Base-by-base conservation (phyloP, 92 coral and sea anemone species). In the Epizoanthus stellaris region DNA sequence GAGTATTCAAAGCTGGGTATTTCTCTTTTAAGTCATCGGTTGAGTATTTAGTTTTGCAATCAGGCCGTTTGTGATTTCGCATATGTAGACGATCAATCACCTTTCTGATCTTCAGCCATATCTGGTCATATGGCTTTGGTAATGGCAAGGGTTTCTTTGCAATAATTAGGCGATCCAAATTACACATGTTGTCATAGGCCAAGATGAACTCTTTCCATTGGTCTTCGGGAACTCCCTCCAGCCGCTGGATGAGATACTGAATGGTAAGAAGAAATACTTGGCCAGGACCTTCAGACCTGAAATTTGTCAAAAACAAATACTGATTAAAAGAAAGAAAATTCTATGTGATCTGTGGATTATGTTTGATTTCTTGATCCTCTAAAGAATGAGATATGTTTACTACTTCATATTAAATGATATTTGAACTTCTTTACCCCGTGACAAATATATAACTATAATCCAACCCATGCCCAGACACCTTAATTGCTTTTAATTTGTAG, bases 131-230 rank as follows among this genome's bases (percentile, higher is more conserved):
- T 40, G 85, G 91, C 21, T 68, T 70, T 16, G 87, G 88, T 21
- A 85, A 70, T 21, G 90, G 93, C 21, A 90, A 59, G 6, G 85
- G 65, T 67, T 73, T 62, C 70, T 64, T 73, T 1, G 94, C 84
- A 38, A 75, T 87, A 23, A 68, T 52, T 13, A 91, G 40, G 30
- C 87, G 84, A 67, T 76, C 70, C 42, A 91, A 39, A 62, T 91
- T 87, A 63, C 91, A 91, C 94, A 91, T 91, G 71, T 84, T 91
- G 67, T 90, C 93, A 19, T 90, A 90, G 6, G 85, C 82, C 14
- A 81, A 17, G 1, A 86, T 80, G 43, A 90, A 65, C 4, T 90
- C 80, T 80, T 65, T 87, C 89, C 89, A 90, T 19, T 85, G 6
- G 19, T 19, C 42, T 60, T 90, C 87, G 3, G 87, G 90, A 16